Percentiles rank a stretch among this genome's conserved stretches.
Conservation (phyloP, 2,797 vertebrate genomes). For the Adelosebastes latens region DNA sequence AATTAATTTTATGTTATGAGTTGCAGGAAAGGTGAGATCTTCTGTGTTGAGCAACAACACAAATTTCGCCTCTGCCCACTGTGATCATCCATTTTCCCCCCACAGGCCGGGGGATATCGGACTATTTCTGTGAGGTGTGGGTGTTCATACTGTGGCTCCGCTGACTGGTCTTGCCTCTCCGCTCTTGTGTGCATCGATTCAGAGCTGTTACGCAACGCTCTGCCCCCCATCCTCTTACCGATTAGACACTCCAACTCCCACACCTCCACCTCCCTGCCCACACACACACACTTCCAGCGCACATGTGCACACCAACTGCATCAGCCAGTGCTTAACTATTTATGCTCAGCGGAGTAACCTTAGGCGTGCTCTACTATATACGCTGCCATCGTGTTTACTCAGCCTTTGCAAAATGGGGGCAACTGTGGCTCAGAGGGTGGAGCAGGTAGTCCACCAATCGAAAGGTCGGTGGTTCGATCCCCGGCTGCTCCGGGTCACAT, state of each 20-base stretch:
- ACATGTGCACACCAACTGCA: constrained; percentile 32
- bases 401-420: background rate
- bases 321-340: constrained; percentile 44
- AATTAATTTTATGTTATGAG: background rate
- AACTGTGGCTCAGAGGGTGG: no score
- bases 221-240: constrained; percentile 61
- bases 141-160: constrained; percentile 52
- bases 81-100: constrained; percentile 24
- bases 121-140: constrained; percentile 69
- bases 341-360: constrained; percentile 35
- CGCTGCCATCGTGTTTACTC: background rate
- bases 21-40: constrained; percentile 3
- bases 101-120: constrained; percentile 3
- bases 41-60: background rate
- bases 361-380: constrained; percentile 6
- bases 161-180: constrained; percentile 48
- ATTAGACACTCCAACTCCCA: constrained; percentile 74
- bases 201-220: constrained; percentile 78
- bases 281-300: constrained; percentile 57
- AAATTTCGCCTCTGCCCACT: constrained; percentile 14
- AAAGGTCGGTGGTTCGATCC: no score
- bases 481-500: no score
- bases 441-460: no score
- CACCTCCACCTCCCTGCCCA: constrained; percentile 63
- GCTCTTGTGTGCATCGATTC: constrained; percentile 66